Conservation (phyloP, 2,797 vertebrate species). For the Eurystomus glaucurus region DNA sequence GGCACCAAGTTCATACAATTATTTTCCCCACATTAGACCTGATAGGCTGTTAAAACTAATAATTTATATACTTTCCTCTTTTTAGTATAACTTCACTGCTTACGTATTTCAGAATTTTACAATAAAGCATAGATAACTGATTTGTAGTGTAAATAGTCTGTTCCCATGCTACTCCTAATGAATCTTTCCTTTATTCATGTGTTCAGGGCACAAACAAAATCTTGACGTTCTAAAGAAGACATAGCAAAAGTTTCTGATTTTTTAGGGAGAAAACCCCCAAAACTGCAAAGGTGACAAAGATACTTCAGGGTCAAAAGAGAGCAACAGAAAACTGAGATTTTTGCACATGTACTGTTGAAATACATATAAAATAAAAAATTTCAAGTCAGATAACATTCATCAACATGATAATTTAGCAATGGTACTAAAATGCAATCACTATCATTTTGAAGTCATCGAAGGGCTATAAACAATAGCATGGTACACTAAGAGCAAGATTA, state of each 20-base stretch:
- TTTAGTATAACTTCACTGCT: background rate
- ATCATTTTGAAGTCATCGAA: background rate
- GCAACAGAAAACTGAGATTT: background rate
- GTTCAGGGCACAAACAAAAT: background rate
- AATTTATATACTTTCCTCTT: background rate
- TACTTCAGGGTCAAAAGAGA: background rate
- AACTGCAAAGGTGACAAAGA: background rate
- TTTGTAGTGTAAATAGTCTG: background rate
- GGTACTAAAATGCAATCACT: background rate
- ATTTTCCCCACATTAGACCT: background rate
- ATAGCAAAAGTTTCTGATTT: background rate
- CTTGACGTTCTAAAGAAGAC: background rate
- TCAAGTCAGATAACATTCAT: background rate
- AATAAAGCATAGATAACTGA: background rate
- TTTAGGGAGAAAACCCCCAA: rapidly evolving
- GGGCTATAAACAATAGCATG: background rate
- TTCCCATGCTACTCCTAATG: background rate
- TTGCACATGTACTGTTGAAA: background rate
- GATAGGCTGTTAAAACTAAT: background rate
- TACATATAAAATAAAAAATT: background rate
- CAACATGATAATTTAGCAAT: background rate
- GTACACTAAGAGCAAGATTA: background rate
- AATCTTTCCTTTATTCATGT: background rate
- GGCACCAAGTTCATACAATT: background rate
- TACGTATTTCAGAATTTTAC: background rate